Percentiles rank a stretch among this genome's conserved stretches.
Conservation (phyloP, 2,797 vertebrate genomes). For the Sciurus carolinensis region DNA sequence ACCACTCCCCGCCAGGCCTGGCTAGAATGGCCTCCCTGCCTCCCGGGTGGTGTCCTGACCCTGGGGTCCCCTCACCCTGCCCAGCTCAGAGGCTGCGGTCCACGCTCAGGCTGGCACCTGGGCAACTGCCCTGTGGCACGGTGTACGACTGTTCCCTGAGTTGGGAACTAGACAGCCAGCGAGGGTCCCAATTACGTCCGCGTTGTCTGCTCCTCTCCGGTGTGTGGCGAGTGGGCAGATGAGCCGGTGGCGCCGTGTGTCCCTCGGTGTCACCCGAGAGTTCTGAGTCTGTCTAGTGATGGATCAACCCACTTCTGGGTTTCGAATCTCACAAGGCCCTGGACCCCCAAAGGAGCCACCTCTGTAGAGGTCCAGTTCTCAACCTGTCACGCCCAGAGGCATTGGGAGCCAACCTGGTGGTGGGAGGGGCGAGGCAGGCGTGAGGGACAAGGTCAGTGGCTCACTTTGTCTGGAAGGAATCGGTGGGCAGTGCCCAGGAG, state of each 20-base stretch:
- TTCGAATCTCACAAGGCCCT: not conserved
- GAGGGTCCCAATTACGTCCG: not conserved
- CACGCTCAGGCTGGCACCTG: not conserved
- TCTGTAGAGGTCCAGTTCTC: accelerated
- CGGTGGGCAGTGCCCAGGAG: accelerated
- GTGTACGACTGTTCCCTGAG: too few relatives aligned
- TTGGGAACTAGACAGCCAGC: too few relatives aligned
- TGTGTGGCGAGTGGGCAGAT: too few relatives aligned
- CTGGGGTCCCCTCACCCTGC: not conserved
- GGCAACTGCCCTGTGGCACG: too few relatives aligned
- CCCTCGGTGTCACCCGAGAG: accelerated
- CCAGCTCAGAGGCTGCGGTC: not conserved
- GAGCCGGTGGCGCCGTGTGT: too few relatives aligned
- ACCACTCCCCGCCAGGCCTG: not conserved
- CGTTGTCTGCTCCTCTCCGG: not conserved
- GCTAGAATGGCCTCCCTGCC: too few relatives aligned
- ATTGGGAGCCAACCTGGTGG: accelerated
- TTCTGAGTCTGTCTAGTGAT: not conserved
- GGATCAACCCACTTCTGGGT: too few relatives aligned
- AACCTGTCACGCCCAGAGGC: not conserved
- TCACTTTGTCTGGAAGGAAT: not conserved
- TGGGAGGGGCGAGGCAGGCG: accelerated
- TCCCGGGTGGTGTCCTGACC: not conserved
- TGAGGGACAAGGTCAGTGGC: accelerated
- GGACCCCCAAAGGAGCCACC: not conserved